Conservation (phyloP, 2,888 invertebrate species). For the Parnassius mnemosyne region DNA sequence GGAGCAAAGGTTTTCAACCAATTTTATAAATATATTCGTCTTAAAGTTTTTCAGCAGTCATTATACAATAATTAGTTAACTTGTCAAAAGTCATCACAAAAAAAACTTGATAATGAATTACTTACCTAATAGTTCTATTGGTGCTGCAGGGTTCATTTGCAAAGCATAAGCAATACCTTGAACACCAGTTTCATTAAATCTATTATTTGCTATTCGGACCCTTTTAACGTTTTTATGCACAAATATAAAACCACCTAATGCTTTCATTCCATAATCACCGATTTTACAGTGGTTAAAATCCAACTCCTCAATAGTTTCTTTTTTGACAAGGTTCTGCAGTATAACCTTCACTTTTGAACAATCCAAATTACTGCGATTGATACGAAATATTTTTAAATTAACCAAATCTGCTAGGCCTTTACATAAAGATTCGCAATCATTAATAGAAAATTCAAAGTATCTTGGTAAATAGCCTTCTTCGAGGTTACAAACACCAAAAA, state of each 20-base stretch:
- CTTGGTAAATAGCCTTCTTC: conserved; percentile 77
- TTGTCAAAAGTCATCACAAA: too few relatives aligned
- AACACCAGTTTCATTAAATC: conserved; percentile 76
- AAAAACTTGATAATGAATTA: neutral
- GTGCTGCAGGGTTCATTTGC: conserved; percentile 72
- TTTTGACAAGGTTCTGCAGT: conserved; percentile 74
- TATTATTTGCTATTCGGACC: conserved; percentile 78
- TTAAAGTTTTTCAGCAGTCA: too few relatives aligned
- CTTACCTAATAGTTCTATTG: conserved; percentile 67
- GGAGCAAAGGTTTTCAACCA: too few relatives aligned
- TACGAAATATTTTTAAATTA: conserved; percentile 72
- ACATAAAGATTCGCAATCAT: conserved; percentile 81
- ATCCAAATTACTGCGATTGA: conserved; percentile 82
- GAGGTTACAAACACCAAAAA: conserved; percentile 68
- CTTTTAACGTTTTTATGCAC: conserved; percentile 69
- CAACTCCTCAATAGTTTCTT: conserved; percentile 77
- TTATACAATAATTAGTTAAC: too few relatives aligned
- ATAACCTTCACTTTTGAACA: conserved; percentile 81
- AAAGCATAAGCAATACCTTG: conserved; percentile 78
- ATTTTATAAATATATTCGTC: too few relatives aligned
- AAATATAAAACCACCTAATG: conserved; percentile 79
- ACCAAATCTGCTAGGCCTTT: conserved; percentile 68
- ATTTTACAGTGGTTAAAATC: conserved; percentile 85
- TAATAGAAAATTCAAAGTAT: conserved; percentile 82
- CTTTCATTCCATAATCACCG: conserved; percentile 82